phyloP scores from a whole-genome alignment of 1,140 invertebrate species.

The Monochamus saltuarius region DNA sequence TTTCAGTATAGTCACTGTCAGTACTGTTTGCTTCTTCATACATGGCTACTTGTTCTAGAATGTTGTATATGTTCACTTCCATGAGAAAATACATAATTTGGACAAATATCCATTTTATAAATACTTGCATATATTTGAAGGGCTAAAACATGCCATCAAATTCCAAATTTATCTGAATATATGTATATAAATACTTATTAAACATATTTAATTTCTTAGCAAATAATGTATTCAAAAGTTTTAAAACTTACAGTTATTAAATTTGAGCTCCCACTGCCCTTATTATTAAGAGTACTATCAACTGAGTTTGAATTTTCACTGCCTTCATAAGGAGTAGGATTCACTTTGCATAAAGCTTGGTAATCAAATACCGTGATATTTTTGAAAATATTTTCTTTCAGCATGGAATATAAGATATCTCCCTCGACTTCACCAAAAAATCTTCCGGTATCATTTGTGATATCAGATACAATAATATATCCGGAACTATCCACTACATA shows the following conservation, averaged over 20 bases:
- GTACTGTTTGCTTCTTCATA: conserved; percentile 23
- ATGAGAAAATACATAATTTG: conserved; percentile 50
- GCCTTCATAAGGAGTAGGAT: conserved; percentile 31
- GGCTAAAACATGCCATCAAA: conserved; percentile 47
- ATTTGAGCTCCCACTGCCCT: conserved; percentile 47
- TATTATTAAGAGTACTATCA: no score
- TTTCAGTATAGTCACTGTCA: background rate
- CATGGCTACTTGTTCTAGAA: conserved; percentile 31
- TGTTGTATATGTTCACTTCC: conserved; percentile 46
- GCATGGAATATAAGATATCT: conserved; percentile 75
- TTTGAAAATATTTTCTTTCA: conserved; percentile 72
- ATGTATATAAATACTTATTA: background rate
- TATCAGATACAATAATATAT: conserved; percentile 76
- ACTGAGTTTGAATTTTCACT: conserved; percentile 48
- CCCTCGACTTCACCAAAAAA: conserved; percentile 86
- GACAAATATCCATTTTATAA: conserved; percentile 48
- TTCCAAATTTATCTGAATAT: conserved; percentile 22
- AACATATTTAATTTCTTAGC: background rate
- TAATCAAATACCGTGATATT: conserved; percentile 81
- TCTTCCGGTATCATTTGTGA: conserved; percentile 63
- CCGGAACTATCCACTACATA: conserved; percentile 88
- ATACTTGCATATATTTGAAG: conserved; percentile 40
- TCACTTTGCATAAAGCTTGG: conserved; percentile 70
- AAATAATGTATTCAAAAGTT: no score
- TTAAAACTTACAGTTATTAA: conserved; percentile 49